A percentile compares a stretch with the other conserved stretches of the same genome.
phyloP scores from a whole-genome alignment of 2,113 vertebrate species.

The Actenoides lindsayi region DNA sequence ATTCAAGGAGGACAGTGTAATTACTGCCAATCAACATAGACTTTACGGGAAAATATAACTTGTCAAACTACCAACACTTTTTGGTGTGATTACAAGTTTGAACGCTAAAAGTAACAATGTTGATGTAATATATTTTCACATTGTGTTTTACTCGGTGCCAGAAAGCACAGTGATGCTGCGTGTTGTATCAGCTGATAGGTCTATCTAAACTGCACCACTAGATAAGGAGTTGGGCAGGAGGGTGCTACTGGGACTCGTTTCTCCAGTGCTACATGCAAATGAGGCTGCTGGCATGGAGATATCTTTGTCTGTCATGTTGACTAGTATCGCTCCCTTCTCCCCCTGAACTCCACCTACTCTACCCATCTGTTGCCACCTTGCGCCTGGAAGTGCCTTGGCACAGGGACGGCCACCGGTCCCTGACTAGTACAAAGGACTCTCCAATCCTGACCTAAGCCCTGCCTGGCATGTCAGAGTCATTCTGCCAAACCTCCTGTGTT shows the following conservation, averaged over 20 bases:
- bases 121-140: conserved; percentile 45
- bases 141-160: conserved; percentile 7
- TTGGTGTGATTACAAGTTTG: conserved; percentile 65
- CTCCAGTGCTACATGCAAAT: conserved; percentile 20
- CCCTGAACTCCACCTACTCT: background rate
- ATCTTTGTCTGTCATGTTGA: conserved; percentile 10
- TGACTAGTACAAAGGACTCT: background rate
- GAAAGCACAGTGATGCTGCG: background rate
- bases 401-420: background rate
- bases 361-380: conserved; percentile 18
- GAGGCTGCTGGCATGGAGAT: background rate
- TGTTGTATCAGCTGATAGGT: background rate
- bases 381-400: background rate
- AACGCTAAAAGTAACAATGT: conserved; percentile 41
- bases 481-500: background rate
- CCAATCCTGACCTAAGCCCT: background rate
- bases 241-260: background rate
- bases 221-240: background rate
- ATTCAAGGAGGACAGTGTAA: conserved; percentile 72
- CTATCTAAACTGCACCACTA: background rate
- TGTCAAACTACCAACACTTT: conserved; percentile 69
- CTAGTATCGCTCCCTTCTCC: background rate
- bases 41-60: conserved; percentile 63
- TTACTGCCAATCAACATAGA: conserved; percentile 63
- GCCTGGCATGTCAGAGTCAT: background rate